These are phyloP conservation scores for Macrotrachela quadricornifera DNA, from an alignment of 1,140 invertebrate species.

Conservation along the genomic window DNA sequence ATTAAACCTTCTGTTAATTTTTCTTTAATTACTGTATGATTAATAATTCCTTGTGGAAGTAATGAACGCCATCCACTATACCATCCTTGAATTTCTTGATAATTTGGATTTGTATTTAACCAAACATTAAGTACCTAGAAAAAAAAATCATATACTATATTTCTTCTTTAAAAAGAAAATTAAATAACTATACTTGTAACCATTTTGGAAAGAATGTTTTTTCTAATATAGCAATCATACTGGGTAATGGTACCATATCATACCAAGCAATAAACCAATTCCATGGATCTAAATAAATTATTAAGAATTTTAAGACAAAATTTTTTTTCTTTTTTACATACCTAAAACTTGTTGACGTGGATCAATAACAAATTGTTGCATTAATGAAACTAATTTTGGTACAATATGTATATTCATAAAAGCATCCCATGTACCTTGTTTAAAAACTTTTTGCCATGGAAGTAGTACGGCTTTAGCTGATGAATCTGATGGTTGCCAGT, in stretches of 20 bases:
- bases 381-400: conserved; percentile 42
- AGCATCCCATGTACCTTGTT: conserved; percentile 53
- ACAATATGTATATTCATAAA: conserved; percentile 71
- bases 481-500: conserved; percentile 63
- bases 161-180: no score
- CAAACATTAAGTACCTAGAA: conserved; percentile 51
- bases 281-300: conserved; percentile 38
- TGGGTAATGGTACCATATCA: conserved; percentile 46
- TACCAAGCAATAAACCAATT: conserved; percentile 67
- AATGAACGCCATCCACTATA: conserved; percentile 64
- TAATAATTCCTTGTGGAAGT: conserved; percentile 41
- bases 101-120: conserved; percentile 40
- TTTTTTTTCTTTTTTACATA: no score
- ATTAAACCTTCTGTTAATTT: conserved; percentile 66
- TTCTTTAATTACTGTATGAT: conserved; percentile 47
- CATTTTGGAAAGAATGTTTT: conserved; percentile 68
- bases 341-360: conserved; percentile 47
- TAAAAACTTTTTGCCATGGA: conserved; percentile 65
- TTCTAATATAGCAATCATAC: conserved; percentile 50
- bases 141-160: no score
- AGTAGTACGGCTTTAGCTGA: conserved; percentile 72
- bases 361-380: conserved; percentile 52
- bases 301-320: no score
- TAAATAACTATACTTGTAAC: conserved; percentile 37
- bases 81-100: conserved; percentile 62